A percentile compares a stretch with the other conserved stretches of the same genome.
Conservation (phyloP, 2,797 vertebrate species). For the Aotus griseimembra region DNA sequence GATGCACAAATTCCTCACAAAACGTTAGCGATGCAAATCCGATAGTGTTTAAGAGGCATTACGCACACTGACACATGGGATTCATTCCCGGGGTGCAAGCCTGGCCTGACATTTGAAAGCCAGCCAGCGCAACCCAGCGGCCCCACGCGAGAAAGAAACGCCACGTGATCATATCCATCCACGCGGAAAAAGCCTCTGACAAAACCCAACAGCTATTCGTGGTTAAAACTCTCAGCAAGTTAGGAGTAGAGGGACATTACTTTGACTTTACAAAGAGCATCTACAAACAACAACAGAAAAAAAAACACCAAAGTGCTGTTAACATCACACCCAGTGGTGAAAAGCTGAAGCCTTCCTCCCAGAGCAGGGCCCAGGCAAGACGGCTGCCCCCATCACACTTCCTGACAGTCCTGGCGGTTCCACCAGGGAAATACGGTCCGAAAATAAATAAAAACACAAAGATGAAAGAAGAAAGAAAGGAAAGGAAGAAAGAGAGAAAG, state of each 20-base stretch:
- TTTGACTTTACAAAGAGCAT: neutral
- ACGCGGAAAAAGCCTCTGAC: neutral
- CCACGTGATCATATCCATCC: neutral
- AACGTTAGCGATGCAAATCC: neutral
- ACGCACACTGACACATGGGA: neutral
- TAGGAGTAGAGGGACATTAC: neutral
- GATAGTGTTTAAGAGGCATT: neutral
- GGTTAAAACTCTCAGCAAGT: neutral
- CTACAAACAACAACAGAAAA: neutral
- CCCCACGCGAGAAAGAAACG: neutral
- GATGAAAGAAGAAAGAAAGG: too few relatives aligned
- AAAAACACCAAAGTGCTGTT: too few relatives aligned
- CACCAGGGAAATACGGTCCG: too few relatives aligned
- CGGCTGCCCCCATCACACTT: too few relatives aligned
- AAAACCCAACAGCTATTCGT: too few relatives aligned
- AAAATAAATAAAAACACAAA: too few relatives aligned
- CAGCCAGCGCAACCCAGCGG: neutral
- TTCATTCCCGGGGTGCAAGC: neutral
- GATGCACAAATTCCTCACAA: neutral
- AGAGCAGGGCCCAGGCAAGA: neutral
- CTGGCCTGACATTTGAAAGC: neutral
- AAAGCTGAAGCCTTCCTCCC: neutral
- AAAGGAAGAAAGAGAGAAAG: neutral
- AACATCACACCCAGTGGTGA: too few relatives aligned
- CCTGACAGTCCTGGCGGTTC: too few relatives aligned